Percentiles rank a stretch among this genome's conserved stretches.
These are phyloP conservation scores for Brachionus rotundiformis DNA, from an alignment of 1,140 invertebrate species.

Conservation along the genomic window DNA sequence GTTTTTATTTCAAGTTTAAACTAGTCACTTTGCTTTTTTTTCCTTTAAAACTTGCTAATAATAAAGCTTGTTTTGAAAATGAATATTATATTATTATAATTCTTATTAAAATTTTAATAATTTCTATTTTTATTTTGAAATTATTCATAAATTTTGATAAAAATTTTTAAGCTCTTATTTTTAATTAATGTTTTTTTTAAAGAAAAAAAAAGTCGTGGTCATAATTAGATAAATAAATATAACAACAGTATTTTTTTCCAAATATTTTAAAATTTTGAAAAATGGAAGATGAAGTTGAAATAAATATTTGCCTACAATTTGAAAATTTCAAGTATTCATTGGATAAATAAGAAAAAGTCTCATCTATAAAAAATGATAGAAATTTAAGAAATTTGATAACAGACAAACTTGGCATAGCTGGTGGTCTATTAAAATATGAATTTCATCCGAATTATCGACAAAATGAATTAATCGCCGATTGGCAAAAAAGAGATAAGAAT, in stretches of 20 bases:
- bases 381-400: neutral
- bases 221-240: too few relatives aligned
- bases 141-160: too few relatives aligned
- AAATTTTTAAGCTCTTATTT: too few relatives aligned
- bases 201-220: too few relatives aligned
- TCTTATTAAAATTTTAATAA: too few relatives aligned
- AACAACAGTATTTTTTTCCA: neutral
- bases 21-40: too few relatives aligned
- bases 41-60: too few relatives aligned
- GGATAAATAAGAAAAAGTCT: neutral
- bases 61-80: too few relatives aligned
- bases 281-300: neutral
- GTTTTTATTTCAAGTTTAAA: too few relatives aligned
- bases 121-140: too few relatives aligned
- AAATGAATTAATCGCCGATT: neutral
- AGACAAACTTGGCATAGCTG: neutral
- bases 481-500: neutral
- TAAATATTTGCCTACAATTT: neutral
- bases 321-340: neutral
- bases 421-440: neutral
- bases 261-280: neutral
- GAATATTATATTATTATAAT: too few relatives aligned
- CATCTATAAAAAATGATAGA: neutral
- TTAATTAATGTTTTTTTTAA: too few relatives aligned
- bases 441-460: neutral